A percentile compares a stretch with the other conserved stretches of the same genome.
Evolutionary conservation across 2,888 invertebrate species (phyloP).

Genomic region (Pachydiplax longipennis): DNA sequence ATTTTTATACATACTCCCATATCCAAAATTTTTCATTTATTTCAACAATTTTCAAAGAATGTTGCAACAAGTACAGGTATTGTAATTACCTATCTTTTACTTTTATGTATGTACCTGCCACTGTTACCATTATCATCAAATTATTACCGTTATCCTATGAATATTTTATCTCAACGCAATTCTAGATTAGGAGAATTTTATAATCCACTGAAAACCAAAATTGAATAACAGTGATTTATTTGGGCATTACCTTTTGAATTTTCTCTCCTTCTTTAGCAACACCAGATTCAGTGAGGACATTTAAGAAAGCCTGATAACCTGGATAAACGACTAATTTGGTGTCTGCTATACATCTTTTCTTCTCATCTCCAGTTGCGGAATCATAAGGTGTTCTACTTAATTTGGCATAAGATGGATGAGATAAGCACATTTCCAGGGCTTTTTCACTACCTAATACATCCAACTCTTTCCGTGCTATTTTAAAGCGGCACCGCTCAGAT

Average conservation of each 20-base stretch:
- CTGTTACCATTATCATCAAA: no score
- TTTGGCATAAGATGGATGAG: slow-evolving; percentile 54
- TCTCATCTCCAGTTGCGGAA: slow-evolving; percentile 54
- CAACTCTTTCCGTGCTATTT: slow-evolving; percentile 63
- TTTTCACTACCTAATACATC: slow-evolving; percentile 64
- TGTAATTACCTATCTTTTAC: no score
- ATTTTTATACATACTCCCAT: no score
- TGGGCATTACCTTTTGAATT: background rate
- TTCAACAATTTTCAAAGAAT: no score
- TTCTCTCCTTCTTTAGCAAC: background rate
- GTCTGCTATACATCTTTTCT: slow-evolving; percentile 56
- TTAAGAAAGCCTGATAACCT: slow-evolving; percentile 60
- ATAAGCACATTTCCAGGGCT: slow-evolving; percentile 64
- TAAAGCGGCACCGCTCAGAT: slow-evolving; percentile 62
- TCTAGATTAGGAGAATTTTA: no score
- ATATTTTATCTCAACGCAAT: no score
- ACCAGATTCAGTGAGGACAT: slow-evolving; percentile 53
- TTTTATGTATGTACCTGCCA: no score
- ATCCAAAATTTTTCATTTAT: no score
- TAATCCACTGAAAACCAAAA: no score
- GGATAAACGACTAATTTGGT: slow-evolving; percentile 59
- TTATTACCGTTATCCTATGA: no score
- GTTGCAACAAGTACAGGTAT: no score
- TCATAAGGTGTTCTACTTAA: background rate
- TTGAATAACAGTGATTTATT: no score